Base-by-base conservation (phyloP, 2,113 vertebrate species). In the Aphyosemion australe region DNA sequence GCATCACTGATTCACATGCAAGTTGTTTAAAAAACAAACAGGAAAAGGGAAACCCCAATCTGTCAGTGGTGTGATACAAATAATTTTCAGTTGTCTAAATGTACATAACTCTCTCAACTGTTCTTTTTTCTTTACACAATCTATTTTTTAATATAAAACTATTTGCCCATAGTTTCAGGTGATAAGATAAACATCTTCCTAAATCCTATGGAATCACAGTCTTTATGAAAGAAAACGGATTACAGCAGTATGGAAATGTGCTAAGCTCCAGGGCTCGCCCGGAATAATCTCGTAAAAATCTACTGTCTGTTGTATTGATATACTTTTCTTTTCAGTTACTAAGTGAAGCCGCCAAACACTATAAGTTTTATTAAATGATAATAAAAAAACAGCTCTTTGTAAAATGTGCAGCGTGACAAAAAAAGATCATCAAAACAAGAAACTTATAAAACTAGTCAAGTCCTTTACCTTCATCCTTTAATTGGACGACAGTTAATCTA, bases 1-100 rank as follows among this genome's bases (percentile, higher is more conserved):
- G 94, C 96, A 93, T 96, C 90, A 93, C 90, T 90, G 90, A 87
- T 74, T 93, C 89, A 95, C 97, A 98, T 99, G 97, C 97, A 98
- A 79, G 93, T 94, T 91, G 77, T 84, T 75, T 52, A 20, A 70
- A 62, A 66, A 5, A 48, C 20, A 46, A 54, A n/a, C 20, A 55
- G 48, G 46, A 65, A 63, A 75, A 69, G 50, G 90, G 31, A 71
- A 93, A 91, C 93, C 84, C 10, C 86, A 82, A 87, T 80, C 61
- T 88, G 89, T 94, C 90, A 64, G 3, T 73, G 31, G 79, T 93
- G 91, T 95, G 92, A 89, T 87, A 95, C 94, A 96, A 96, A 95
- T 91, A 91, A 82, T 92, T 90, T 79, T 90, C 84, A 87, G 91
- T 94, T 93, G 90, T 94, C 84, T 93, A 93, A 95, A 95, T 94